phyloP scores from a whole-genome alignment of 2,113 vertebrate genomes.

The Copsychus sechellarum region DNA sequence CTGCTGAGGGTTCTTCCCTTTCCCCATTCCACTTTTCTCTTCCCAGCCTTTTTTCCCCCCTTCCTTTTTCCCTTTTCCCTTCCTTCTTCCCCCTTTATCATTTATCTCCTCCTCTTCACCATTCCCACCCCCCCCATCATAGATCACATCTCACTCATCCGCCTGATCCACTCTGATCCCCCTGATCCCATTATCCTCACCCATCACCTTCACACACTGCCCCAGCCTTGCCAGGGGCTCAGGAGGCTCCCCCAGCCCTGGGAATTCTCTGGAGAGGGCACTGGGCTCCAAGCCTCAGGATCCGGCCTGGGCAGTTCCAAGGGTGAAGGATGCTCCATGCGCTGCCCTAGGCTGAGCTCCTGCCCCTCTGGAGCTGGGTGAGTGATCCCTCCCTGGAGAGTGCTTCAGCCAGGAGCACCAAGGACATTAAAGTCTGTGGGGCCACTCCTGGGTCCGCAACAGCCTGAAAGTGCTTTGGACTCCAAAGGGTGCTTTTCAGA shows the following conservation, averaged over 20 bases:
- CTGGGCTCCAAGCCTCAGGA: background rate
- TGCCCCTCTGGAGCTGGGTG: background rate
- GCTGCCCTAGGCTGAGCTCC: slow-evolving; percentile 49
- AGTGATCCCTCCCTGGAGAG: background rate
- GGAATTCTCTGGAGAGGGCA: background rate
- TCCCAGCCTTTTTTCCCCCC: background rate
- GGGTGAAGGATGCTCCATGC: background rate
- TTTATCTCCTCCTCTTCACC: background rate
- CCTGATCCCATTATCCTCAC: background rate
- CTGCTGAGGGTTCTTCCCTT: background rate
- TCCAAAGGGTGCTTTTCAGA: background rate
- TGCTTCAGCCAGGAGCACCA: background rate
- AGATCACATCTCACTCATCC: background rate
- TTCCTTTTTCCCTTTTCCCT: fast-evolving
- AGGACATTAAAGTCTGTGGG: background rate
- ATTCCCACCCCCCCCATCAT: fast-evolving
- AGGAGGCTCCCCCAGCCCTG: background rate
- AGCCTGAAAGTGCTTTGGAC: background rate
- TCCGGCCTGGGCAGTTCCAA: background rate
- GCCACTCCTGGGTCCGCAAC: background rate
- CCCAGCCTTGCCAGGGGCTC: background rate
- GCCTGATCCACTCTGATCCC: background rate
- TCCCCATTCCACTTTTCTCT: background rate
- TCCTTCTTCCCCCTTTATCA: background rate
- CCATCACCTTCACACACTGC: background rate